A percentile compares a stretch with the other conserved stretches of the same genome.
Evolutionary conservation across 2,113 vertebrate species (phyloP).

Genomic region (Xyliphius kryptos): DNA sequence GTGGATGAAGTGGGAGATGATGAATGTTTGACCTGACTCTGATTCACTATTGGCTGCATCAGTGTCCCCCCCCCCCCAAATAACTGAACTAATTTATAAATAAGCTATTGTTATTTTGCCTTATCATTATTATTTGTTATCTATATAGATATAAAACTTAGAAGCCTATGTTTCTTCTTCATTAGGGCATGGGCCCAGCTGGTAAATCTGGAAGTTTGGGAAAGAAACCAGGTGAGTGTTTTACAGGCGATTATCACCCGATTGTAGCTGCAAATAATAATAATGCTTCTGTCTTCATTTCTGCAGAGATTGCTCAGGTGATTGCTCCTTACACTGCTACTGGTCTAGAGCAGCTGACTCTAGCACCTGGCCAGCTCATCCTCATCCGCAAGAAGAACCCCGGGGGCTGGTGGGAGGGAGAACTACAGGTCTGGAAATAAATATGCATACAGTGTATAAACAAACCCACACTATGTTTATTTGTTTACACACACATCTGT

Average conservation of each 20-base stretch:
- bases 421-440: conserved; percentile 91
- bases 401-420: conserved; percentile 99
- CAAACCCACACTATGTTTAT: no score
- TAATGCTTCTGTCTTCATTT: neutral
- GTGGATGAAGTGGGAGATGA: no score
- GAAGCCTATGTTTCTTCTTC: no score
- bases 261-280: no score
- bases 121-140: no score
- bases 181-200: conserved; percentile 82
- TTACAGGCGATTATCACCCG: no score
- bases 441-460: conserved; percentile 9
- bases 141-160: no score
- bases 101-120: no score
- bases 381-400: conserved; percentile 97
- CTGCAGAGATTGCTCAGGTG: conserved; percentile 92
- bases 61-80: no score
- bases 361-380: conserved; percentile 93
- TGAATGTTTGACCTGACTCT: no score
- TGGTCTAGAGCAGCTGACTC: conserved; percentile 89
- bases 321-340: conserved; percentile 93
- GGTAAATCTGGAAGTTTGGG: conserved; percentile 95
- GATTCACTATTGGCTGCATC: no score
- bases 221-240: conserved; percentile 90
- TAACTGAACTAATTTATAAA: no score
- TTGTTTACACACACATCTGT: neutral